Conservation (phyloP, 2,888 invertebrate species). For the Spodoptera exigua region DNA sequence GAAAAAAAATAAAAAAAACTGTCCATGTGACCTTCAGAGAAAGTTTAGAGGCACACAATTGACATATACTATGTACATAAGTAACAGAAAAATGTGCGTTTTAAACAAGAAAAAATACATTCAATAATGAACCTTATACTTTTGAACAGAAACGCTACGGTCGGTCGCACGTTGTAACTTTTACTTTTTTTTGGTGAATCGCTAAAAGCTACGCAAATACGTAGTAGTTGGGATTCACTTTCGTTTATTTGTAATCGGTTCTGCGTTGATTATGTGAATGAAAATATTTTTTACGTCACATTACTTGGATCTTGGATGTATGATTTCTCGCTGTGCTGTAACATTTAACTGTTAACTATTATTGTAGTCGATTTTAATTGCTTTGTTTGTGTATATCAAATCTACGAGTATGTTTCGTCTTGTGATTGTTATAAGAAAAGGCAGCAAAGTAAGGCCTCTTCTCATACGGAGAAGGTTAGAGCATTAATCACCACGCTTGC, state of each 20-base stretch:
- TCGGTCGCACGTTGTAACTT: slow-evolving; percentile 60
- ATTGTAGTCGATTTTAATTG: no score
- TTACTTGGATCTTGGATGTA: neutral
- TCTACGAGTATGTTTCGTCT: no score
- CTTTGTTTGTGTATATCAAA: no score
- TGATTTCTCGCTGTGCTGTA: no score
- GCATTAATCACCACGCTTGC: no score
- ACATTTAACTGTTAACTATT: no score
- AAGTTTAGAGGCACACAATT: slow-evolving; percentile 73
- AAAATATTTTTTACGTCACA: slow-evolving; percentile 16
- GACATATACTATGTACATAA: slow-evolving; percentile 70
- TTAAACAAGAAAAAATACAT: slow-evolving; percentile 37
- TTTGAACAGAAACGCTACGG: slow-evolving; percentile 53
- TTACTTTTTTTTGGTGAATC: slow-evolving; percentile 75
- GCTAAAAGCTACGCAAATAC: slow-evolving; percentile 66
- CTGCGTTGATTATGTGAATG: slow-evolving; percentile 21
- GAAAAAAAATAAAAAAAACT: slow-evolving; percentile 34
- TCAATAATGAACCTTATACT: slow-evolving; percentile 64
- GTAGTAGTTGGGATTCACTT: slow-evolving; percentile 73
- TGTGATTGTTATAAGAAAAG: no score
- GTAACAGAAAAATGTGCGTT: slow-evolving; percentile 70
- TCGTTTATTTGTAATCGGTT: slow-evolving; percentile 60
- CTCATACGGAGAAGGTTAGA: no score
- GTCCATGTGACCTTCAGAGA: slow-evolving; percentile 80
- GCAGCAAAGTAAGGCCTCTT: no score